Percentiles rank a stretch among this genome's conserved stretches.
Conservation (phyloP, 2,888 invertebrate species). For the Platynereis dumerilii region DNA sequence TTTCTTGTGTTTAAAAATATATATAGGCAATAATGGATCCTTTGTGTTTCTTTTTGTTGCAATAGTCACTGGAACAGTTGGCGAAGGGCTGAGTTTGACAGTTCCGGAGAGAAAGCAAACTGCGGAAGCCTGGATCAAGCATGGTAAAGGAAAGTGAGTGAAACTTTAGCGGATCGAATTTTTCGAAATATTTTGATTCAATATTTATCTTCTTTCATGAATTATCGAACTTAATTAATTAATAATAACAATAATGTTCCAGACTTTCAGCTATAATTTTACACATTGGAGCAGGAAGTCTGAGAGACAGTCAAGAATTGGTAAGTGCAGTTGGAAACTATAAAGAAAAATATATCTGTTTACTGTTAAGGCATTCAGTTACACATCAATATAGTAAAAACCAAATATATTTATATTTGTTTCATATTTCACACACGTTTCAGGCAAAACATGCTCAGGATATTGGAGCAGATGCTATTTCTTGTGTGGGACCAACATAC, state of each 20-base stretch:
- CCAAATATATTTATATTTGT: not conserved
- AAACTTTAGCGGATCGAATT: no score
- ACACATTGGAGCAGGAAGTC: constrained; percentile 45
- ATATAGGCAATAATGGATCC: not conserved
- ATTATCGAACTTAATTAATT: no score
- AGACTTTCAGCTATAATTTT: constrained; percentile 44
- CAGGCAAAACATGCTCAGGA: constrained; percentile 56
- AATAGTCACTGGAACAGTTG: constrained; percentile 80
- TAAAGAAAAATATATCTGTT: not conserved
- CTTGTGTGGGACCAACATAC: constrained; percentile 54
- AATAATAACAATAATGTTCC: constrained; percentile 6
- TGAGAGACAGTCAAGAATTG: constrained; percentile 43
- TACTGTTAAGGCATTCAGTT: no score
- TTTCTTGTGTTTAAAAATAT: no score
- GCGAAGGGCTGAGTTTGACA: constrained; percentile 75
- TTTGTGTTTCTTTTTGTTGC: not conserved
- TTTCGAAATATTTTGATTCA: no score
- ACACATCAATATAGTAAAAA: not conserved
- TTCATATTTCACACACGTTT: not conserved
- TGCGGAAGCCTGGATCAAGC: constrained; percentile 69
- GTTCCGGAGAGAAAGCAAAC: constrained; percentile 73
- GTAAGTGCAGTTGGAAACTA: no score
- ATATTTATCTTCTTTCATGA: no score
- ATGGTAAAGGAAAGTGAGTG: constrained; percentile 41
- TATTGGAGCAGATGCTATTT: constrained; percentile 53